Evolutionary conservation across 1,140 invertebrate genomes (phyloP), one percentile per base, ranked within the genome.

Genomic region (Brachionus angularis): DNA sequence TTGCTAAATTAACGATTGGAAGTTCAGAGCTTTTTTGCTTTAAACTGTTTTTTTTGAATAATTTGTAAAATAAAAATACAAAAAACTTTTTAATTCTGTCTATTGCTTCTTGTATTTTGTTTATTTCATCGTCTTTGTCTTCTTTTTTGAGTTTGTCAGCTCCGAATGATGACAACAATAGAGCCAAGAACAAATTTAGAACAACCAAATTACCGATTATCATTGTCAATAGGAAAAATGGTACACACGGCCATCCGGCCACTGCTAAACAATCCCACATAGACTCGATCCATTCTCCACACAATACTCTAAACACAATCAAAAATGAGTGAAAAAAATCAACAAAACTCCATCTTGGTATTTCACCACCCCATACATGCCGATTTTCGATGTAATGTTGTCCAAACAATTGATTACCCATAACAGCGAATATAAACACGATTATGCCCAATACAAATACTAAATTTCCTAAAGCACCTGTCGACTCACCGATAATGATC

Each of bases 281-380:
- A 25, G 92, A 95, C 79, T 96, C 92, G 74, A 98, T 97, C 94
- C 94, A 98, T 83, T 98, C 95, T 76, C 94, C 95, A 83, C 95
- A 98, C 44, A 98, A 82, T 62, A 97, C 93, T 71, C 94, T 87
- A 83, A 98, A 97, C 74, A 97, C 93, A 77, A 96, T 96, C 93
- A 97, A 96, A 79, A 97, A 96, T 49, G 91, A 94, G 83, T 96
- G 94, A 87, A 96, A 91, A 82, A 96, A 96, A 82, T 96, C 92
- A 16, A 87, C 91, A 80, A 96, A 96, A 83, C 95, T 93, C 93
- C 93, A 96, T 72, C 46, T 10, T 4, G 46, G 46, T 23, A 42
- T 23, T 71, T 72, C 47, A 42, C 50, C 53, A 44, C 50, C 75
- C 75, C 77, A 80, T 42, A 76, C 16, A 36, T 67, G 21, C 12